A percentile compares a stretch with the other conserved stretches of the same genome.
Conservation (phyloP, 35 echinoderm and acorn worm species). For the Heliocidaris tuberculata region DNA sequence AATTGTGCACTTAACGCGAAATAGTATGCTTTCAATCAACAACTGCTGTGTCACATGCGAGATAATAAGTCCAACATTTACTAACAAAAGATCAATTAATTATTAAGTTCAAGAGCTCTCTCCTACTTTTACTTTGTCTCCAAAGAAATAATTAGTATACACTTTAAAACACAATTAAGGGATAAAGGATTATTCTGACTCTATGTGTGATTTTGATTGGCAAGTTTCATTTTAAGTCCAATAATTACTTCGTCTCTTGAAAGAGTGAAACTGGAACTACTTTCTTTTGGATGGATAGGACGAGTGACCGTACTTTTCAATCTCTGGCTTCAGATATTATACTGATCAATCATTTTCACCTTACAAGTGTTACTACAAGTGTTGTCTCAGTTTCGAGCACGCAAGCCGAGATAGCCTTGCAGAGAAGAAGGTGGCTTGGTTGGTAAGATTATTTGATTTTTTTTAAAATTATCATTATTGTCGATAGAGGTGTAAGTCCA, state of each 20-base stretch:
- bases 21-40: background rate
- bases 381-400: slow-evolving; percentile 24
- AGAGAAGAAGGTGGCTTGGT: background rate
- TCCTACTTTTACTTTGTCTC: background rate
- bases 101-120: background rate
- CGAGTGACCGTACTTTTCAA: slow-evolving; percentile 19
- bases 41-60: background rate
- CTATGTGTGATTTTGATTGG: background rate
- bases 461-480: background rate
- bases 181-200: background rate
- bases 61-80: background rate
- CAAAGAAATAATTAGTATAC: background rate
- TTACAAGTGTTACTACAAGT: slow-evolving; percentile 10
- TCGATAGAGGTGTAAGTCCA: too few species aligned
- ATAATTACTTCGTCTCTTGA: background rate
- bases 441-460: background rate
- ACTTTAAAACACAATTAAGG: background rate
- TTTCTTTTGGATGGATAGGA: background rate
- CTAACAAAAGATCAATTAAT: background rate
- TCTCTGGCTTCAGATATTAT: background rate
- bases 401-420: background rate
- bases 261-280: slow-evolving; percentile 20
- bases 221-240: slow-evolving; percentile 4
- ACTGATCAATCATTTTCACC: background rate
- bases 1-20: background rate